Conservation (phyloP, 1,140 invertebrate species). For the Trachelipus rathkii region DNA sequence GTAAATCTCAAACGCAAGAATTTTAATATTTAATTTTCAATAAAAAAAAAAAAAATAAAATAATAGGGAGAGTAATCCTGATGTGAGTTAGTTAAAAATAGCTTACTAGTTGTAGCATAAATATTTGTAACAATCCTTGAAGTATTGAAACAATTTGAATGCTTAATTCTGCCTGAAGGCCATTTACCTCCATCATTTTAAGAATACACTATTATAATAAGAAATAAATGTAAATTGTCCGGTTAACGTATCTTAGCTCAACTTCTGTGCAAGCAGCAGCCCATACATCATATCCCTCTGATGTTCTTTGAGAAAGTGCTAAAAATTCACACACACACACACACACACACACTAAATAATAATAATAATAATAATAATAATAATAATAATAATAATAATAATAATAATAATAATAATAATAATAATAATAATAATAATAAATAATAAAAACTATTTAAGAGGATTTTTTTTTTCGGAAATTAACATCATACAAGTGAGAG, state of each 20-base stretch:
- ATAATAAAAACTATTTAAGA: no score
- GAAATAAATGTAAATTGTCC: constrained; percentile 54
- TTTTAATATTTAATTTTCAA: constrained; percentile 47
- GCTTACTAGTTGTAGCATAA: no score
- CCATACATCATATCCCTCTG: constrained; percentile 58
- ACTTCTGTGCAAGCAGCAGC: constrained; percentile 62
- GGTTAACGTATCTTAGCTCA: constrained; percentile 70
- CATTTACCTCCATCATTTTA: not conserved
- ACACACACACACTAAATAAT: no score
- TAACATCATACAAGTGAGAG: no score
- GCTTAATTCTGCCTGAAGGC: not conserved
- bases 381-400: not conserved
- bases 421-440: not conserved
- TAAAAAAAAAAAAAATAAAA: no score
- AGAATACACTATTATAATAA: not conserved
- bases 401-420: not conserved
- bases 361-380: constrained; percentile 9
- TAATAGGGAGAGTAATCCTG: no score
- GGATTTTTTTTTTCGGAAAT: no score
- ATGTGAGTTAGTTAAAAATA: no score
- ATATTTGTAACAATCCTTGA: constrained; percentile 10
- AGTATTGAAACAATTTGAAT: no score
- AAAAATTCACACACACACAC: no score
- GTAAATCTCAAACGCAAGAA: constrained; percentile 50
- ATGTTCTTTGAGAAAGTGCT: constrained; percentile 29